Percentiles rank a stretch among this genome's conserved stretches.
phyloP scores from a whole-genome alignment of 2,113 vertebrate genomes.

The Ptychochromis oligacanthus region DNA sequence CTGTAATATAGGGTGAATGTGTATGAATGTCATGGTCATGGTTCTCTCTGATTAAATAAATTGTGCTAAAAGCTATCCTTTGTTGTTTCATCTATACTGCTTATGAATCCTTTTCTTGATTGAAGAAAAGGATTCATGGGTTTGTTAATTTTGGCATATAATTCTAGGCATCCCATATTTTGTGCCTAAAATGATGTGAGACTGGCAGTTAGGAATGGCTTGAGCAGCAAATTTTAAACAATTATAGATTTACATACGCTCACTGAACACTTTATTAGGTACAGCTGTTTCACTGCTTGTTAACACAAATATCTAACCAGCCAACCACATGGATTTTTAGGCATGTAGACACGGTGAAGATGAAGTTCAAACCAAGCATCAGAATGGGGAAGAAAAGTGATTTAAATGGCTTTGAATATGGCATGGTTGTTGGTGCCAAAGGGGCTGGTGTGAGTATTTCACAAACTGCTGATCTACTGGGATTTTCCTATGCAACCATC shows the following conservation, averaged over 20 bases:
- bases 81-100: neutral
- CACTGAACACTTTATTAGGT: neutral
- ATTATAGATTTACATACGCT: accelerated
- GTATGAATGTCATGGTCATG: constrained; percentile 12
- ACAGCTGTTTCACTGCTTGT: neutral
- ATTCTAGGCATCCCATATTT: neutral
- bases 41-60: constrained; percentile 23
- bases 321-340: neutral
- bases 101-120: accelerated
- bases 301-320: neutral
- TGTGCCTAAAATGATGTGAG: neutral
- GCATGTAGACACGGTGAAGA: neutral
- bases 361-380: neutral
- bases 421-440: too few relatives aligned
- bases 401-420: neutral
- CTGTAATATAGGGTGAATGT: constrained; percentile 42
- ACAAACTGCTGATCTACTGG: too few relatives aligned
- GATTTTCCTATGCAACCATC: neutral
- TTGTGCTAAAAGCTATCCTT: neutral
- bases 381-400: neutral
- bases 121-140: neutral
- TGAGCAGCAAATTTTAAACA: neutral
- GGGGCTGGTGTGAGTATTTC: too few relatives aligned
- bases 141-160: neutral
- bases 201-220: neutral